phyloP scores from a whole-genome alignment of 2,113 vertebrate genomes.

The Zapornia atra region DNA sequence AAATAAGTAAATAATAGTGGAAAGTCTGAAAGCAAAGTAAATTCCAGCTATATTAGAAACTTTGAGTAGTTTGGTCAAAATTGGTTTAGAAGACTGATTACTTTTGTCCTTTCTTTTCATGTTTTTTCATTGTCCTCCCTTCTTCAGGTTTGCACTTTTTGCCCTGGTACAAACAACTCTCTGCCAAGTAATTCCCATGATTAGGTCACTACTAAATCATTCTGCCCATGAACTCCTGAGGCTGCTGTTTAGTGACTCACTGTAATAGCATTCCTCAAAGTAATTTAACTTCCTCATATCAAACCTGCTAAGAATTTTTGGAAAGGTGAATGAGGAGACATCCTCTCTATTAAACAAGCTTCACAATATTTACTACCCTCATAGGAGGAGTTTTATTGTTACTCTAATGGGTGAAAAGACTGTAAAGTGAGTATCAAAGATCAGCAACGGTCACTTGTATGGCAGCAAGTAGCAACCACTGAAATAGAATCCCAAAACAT shows the following conservation, averaged over 20 bases:
- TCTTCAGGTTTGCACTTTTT: not conserved
- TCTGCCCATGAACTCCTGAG: not conserved
- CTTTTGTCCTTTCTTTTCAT: not conserved
- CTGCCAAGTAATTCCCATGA: not conserved
- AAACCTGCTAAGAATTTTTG: not conserved
- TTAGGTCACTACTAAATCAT: not conserved
- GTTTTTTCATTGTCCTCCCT: not conserved
- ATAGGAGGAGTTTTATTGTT: not conserved
- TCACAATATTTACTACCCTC: not conserved
- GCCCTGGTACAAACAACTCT: not conserved
- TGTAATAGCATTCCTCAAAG: not conserved
- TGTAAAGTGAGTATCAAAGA: not conserved
- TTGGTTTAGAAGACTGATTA: not conserved
- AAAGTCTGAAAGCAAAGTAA: not conserved
- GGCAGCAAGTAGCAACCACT: not conserved
- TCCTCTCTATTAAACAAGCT: not conserved
- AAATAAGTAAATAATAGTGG: not conserved
- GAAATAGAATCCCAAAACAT: not conserved
- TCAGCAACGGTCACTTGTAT: not conserved
- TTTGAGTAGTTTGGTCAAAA: not conserved
- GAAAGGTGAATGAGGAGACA: not conserved
- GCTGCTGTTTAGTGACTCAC: not conserved
- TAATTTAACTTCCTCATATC: not conserved
- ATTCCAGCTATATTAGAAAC: not conserved
- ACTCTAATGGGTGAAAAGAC: not conserved